Conservation (phyloP, 1,140 invertebrate species). For the Augochlora pura region DNA sequence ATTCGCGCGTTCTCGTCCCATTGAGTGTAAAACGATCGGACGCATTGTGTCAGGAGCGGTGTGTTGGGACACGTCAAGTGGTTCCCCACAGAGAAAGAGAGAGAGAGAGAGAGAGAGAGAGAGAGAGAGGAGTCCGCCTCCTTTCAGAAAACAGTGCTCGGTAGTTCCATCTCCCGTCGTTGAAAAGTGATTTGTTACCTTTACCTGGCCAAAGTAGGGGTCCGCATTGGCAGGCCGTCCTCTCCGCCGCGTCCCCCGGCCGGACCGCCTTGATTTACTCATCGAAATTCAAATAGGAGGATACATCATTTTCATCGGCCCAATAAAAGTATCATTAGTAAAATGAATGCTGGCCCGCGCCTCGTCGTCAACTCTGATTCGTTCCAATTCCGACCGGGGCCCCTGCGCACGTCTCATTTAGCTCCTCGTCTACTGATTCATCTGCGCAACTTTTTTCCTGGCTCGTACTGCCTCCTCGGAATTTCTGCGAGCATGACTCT, state of each 20-base stretch:
- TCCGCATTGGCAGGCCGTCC: constrained; percentile 42
- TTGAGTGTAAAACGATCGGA: constrained; percentile 51
- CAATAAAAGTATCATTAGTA: constrained; percentile 47
- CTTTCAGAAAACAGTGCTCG: constrained; percentile 60
- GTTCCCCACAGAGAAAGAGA: constrained; percentile 31
- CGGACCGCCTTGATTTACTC: constrained; percentile 40
- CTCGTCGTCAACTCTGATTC: constrained; percentile 2
- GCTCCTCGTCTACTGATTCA: background rate
- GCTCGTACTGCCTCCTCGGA: background rate
- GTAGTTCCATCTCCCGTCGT: constrained; percentile 53
- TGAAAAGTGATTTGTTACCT: constrained; percentile 65
- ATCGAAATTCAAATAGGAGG: constrained; percentile 53
- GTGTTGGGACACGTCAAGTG: constrained; percentile 53
- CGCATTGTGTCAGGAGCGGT: constrained; percentile 56
- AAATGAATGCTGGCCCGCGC: constrained; percentile 21
- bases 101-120: background rate
- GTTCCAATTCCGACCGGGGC: background rate
- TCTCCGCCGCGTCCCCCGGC: constrained; percentile 38
- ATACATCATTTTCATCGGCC: constrained; percentile 46
- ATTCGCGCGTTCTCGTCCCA: constrained; percentile 40
- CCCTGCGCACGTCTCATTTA: background rate
- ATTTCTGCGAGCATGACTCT: no score
- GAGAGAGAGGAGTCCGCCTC: constrained; percentile 30
- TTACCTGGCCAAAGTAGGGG: constrained; percentile 59
- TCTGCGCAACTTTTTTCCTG: background rate